Base-by-base conservation (phyloP, 2,888 invertebrate species). In the Trichogramma evanescens region DNA sequence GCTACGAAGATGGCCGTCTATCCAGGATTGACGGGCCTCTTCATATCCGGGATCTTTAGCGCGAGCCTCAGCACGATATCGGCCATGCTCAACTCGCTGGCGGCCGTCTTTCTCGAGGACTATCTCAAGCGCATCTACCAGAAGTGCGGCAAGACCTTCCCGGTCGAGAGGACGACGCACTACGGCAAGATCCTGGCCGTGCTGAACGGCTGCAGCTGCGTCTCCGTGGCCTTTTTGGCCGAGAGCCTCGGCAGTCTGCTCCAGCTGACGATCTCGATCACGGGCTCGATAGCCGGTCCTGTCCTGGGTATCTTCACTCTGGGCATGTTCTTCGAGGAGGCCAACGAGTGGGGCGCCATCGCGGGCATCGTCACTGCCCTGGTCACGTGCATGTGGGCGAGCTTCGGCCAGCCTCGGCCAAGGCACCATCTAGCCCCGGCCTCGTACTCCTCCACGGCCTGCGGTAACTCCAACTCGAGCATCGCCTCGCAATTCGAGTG, bases 1-100 rank as follows among this genome's bases (percentile, higher is more conserved):
- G 84, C 89, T 9, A 86, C 89, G 59, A 84, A 83, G 0, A 86
- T 79, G 70, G 65, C 74, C 1, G 64, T 64, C 5, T 68, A 72
- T 43, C 77, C 78, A 0, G 77, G 78, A 0, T 60, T 78, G n/a
- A 66, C 71, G 4, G 79, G 78, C 0, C 66, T 79, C n/a, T 77
- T 78, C 64, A 68, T 78, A 13, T 70, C 78, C 4, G 84, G 95
- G 0, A 88, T 96, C 59, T 94, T 95, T 76, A 93, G 93, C 69
- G 95, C 93, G 0, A 91, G 93, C 1, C 81, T 96, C 4, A 95
- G 95, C 51, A 94, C 95, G 0, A 88, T 96, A 56, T 95, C 95
- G 0, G 93, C 95, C 0, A 87, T 93, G 26, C 84, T 96, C 62
- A 95, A 95, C 71, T 91, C 95, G 0, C 80, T 96, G 45, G 89